A percentile compares a stretch with the other conserved stretches of the same genome.
Evolutionary conservation across 2,888 invertebrate genomes (phyloP).

Genomic region (Netelia inedita): DNA sequence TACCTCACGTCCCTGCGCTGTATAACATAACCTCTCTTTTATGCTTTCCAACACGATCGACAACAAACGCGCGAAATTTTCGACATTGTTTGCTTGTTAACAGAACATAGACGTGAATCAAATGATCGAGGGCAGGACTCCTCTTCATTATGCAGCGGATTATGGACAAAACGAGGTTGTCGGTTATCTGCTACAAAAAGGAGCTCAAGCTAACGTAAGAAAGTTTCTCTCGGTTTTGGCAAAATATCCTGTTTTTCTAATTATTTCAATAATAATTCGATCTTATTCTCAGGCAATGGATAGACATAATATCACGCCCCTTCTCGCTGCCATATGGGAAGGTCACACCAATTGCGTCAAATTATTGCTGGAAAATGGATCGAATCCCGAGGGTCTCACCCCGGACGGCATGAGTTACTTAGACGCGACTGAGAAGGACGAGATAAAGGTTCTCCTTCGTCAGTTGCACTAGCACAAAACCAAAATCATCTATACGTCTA

Average conservation of each 20-base stretch:
- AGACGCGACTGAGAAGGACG: conserved; percentile 96
- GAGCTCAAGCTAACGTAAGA: conserved; percentile 97
- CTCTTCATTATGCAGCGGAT: conserved; percentile 97
- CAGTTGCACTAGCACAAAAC: conserved; percentile 81
- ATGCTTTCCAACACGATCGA: too few species aligned
- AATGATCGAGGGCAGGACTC: conserved; percentile 94
- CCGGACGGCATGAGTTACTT: conserved; percentile 95
- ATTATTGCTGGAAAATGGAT: conserved; percentile 93
- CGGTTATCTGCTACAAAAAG: conserved; percentile 94
- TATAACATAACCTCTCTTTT: too few species aligned
- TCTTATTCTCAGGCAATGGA: conserved; percentile 90
- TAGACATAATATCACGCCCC: conserved; percentile 97
- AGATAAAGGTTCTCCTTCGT: conserved; percentile 92
- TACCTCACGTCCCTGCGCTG: too few species aligned
- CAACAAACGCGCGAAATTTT: neutral
- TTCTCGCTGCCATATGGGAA: conserved; percentile 98
- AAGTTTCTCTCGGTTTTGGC: neutral
- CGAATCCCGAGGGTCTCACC: conserved; percentile 88
- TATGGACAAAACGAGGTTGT: conserved; percentile 97
- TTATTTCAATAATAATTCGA: conserved; percentile 8
- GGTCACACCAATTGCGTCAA: conserved; percentile 97
- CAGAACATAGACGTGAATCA: conserved; percentile 94
- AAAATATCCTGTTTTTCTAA: neutral
- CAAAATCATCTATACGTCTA: conserved; percentile 73
- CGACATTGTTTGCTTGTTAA: conserved; percentile 77